A percentile compares a stretch with the other conserved stretches of the same genome.
Evolutionary conservation across 2,797 vertebrate species (phyloP).

Genomic region (Darevskia mixta): DNA sequence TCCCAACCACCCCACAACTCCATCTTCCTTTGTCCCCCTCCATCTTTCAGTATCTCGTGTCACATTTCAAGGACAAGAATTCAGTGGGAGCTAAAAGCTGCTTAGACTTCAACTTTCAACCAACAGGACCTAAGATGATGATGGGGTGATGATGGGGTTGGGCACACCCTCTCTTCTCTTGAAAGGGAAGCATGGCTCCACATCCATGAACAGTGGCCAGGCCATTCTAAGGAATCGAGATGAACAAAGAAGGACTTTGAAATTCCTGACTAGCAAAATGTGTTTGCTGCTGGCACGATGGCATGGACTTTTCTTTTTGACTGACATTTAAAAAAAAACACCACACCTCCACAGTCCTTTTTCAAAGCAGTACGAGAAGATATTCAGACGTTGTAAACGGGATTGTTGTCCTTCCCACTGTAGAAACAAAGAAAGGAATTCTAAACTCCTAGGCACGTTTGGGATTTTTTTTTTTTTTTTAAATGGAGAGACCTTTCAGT

Average conservation of each 20-base stretch:
- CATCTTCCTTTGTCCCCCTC: conserved; percentile 63
- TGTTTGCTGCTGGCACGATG: conserved; percentile 31
- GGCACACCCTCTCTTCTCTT: conserved; percentile 41
- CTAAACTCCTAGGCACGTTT: conserved; percentile 49
- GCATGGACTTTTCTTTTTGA: conserved; percentile 55
- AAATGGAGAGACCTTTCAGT: conserved; percentile 65
- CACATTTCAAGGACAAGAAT: conserved; percentile 67
- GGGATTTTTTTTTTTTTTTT: conserved; percentile 28
- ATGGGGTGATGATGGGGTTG: not conserved
- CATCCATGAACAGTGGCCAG: conserved; percentile 53
- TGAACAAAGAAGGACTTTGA: conserved; percentile 7
- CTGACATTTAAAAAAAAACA: conserved; percentile 63
- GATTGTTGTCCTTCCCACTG: conserved; percentile 64
- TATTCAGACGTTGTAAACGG: conserved; percentile 62
- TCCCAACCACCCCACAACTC: conserved; percentile 49
- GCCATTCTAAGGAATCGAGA: conserved; percentile 51
- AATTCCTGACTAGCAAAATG: conserved; percentile 3
- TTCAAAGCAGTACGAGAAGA: conserved; percentile 44
- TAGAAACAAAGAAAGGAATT: conserved; percentile 60
- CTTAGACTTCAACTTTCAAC: conserved; percentile 59
- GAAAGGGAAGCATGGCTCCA: conserved; percentile 57
- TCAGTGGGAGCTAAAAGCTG: conserved; percentile 69
- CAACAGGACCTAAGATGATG: conserved; percentile 50
- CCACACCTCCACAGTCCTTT: conserved; percentile 37
- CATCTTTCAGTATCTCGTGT: conserved; percentile 64